phyloP scores from a whole-genome alignment of 2,888 invertebrate genomes.

The Plebejus argus region DNA sequence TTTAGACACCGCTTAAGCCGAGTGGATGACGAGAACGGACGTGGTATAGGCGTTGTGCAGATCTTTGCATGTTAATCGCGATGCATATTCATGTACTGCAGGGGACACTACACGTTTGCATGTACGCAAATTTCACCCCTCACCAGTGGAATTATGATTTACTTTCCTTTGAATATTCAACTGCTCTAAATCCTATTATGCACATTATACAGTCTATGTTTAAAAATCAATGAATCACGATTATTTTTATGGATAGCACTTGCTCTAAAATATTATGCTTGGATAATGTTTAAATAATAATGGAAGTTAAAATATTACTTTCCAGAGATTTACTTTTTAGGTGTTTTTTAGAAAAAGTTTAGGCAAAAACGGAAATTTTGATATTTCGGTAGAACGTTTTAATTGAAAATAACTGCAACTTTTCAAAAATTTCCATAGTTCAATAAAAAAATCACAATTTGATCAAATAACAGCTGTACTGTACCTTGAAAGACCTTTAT shows the following conservation, averaged over 20 bases:
- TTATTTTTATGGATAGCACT: neutral
- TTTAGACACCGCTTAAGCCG: constrained; percentile 12
- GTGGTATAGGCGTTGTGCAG: constrained; percentile 40
- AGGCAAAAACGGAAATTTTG: too few species aligned
- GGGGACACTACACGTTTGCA: constrained; percentile 35
- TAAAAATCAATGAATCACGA: constrained; percentile 16
- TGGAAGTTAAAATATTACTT: too few species aligned
- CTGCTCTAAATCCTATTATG: neutral
- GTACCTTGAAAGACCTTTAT: neutral
- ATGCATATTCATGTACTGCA: constrained; percentile 42
- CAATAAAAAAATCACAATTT: too few species aligned
- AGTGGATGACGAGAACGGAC: constrained; percentile 27
- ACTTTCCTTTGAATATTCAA: constrained; percentile 24
- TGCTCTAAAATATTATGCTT: neutral
- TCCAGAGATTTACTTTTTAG: too few species aligned
- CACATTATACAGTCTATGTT: constrained; percentile 19
- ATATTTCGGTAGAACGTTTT: too few species aligned
- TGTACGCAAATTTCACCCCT: constrained; percentile 35
- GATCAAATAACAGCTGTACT: too few species aligned
- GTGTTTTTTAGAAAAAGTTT: too few species aligned
- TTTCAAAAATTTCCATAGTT: too few species aligned
- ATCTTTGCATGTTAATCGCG: constrained; percentile 43
- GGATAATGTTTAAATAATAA: neutral
- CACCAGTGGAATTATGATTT: neutral
- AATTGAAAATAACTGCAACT: too few species aligned